Conservation (phyloP, 2,797 vertebrate species). For the Danio albolineatus region DNA sequence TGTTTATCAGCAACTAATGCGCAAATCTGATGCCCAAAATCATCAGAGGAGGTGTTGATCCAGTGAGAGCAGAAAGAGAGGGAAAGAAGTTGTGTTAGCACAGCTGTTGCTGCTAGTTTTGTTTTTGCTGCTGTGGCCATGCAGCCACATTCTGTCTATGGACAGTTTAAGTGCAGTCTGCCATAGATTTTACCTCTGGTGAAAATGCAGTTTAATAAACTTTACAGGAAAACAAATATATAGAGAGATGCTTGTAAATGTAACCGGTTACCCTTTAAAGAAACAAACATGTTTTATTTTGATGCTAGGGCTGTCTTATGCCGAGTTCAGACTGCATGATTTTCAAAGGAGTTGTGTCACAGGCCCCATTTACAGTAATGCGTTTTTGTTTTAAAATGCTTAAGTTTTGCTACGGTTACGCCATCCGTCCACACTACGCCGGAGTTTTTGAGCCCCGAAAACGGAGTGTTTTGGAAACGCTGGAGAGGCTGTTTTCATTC, state of each 20-base stretch:
- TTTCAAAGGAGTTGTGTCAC: too few species aligned
- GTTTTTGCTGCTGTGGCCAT: slow-evolving; percentile 77
- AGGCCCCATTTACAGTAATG: too few species aligned
- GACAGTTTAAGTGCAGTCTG: slow-evolving; percentile 67
- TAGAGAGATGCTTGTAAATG: slow-evolving; percentile 23
- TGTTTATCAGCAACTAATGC: slow-evolving; percentile 45
- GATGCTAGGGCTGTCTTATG: neutral
- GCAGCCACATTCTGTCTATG: slow-evolving; percentile 70
- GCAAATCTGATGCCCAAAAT: slow-evolving; percentile 43
- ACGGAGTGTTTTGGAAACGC: too few species aligned
- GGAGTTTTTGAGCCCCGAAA: too few species aligned
- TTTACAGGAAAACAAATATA: neutral
- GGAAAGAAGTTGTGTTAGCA: slow-evolving; percentile 76
- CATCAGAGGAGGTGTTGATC: slow-evolving; percentile 41
- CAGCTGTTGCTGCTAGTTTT: slow-evolving; percentile 80
- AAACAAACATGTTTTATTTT: neutral
- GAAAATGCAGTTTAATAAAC: slow-evolving; percentile 67
- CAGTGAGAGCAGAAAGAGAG: slow-evolving; percentile 21
- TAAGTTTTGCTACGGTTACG: too few species aligned
- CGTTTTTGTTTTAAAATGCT: too few species aligned
- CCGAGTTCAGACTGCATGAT: too few species aligned
- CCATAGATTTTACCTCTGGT: slow-evolving; percentile 68
- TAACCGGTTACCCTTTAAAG: slow-evolving; percentile 68
- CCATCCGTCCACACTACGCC: too few species aligned
- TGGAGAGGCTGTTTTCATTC: too few species aligned